Base-by-base conservation (phyloP, 2,888 invertebrate species). In the Ligdia adustata region DNA sequence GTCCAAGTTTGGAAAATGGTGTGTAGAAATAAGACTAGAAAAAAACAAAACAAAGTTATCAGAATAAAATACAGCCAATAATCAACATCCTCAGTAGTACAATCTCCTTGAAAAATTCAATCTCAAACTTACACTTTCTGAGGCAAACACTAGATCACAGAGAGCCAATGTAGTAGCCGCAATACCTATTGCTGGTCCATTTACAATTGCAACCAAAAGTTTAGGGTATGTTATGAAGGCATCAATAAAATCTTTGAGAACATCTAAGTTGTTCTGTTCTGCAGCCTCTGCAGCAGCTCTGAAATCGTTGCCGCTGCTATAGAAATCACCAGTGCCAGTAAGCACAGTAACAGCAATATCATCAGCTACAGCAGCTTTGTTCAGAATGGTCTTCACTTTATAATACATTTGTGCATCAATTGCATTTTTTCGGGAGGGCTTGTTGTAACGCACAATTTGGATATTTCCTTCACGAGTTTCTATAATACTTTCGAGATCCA, bases 141-240 rank as follows among this genome's bases (percentile, higher is more conserved):
- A 92, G 40, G 97, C 96, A 90, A 96, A 97, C 4, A 98, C 94
- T 45, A 96, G 90, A 90, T 99, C 99, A 86, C 95, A 97, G 1
- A 99, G 89, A 0, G 94, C 95, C 37, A 97, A 87, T 5, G 95
- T 93, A 0, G 99, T 99, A 2, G 94, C 95, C 27, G 95, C 94
- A 60, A 99, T 94, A 14, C 99, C 99, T 60, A 99, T 93, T 7
- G 98, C 97, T 27, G 98, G 98, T 1, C 99, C 99, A 91, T 99
- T 98, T 0, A 99, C 94, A 46, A 98, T 86, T 7, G 95, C 96
- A 54, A 99, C 91, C 28, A 99, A 75, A 20, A 98, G 84, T 82
- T 99, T 99, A 0, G 97, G 96, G 77, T 96, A 98, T 58, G 94
- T 93, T 55, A 98, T 96, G 60, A 97, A 94, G 0, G 95, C 91